Evolutionary conservation across 2,888 invertebrate species (phyloP).

Genomic region (Incurvaria masculella): DNA sequence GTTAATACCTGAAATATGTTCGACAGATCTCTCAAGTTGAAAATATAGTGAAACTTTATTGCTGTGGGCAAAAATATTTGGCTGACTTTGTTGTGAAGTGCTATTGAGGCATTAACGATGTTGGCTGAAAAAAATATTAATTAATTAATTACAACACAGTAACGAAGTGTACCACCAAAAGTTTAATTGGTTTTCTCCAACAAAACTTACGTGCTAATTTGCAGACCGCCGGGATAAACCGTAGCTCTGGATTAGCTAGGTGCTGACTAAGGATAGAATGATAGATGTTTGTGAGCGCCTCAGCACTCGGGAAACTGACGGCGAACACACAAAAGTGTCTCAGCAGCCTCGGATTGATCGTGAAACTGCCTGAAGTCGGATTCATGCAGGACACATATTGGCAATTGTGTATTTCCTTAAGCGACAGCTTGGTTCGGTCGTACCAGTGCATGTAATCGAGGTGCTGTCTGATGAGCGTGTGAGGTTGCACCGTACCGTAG

Average conservation of each 20-base stretch:
- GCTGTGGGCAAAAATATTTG: conserved; percentile 93
- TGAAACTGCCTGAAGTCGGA: conserved; percentile 96
- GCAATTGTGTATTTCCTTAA: conserved; percentile 96
- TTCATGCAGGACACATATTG: conserved; percentile 98
- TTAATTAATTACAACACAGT: too few species aligned
- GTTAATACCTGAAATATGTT: conserved; percentile 84
- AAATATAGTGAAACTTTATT: conserved; percentile 95
- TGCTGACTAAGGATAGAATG: conserved; percentile 85
- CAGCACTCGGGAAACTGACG: conserved; percentile 75
- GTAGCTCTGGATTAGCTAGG: conserved; percentile 75
- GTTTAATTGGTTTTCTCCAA: background rate
- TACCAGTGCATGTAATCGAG: conserved; percentile 95
- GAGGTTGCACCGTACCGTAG: conserved; percentile 95
- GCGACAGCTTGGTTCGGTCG: conserved; percentile 75
- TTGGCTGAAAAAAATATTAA: conserved; percentile 41
- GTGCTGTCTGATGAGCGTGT: conserved; percentile 93
- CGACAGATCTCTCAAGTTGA: conserved; percentile 91
- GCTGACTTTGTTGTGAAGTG: conserved; percentile 81
- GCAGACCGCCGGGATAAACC: conserved; percentile 67
- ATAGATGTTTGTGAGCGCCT: conserved; percentile 86
- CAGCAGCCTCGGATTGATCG: conserved; percentile 91
- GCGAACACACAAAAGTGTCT: conserved; percentile 88
- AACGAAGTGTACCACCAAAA: too few species aligned
- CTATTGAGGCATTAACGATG: conserved; percentile 78
- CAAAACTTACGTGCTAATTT: conserved; percentile 55